Evolutionary conservation across 2,888 invertebrate genomes (phyloP).

Genomic region (Lasius fuliginosus): DNA sequence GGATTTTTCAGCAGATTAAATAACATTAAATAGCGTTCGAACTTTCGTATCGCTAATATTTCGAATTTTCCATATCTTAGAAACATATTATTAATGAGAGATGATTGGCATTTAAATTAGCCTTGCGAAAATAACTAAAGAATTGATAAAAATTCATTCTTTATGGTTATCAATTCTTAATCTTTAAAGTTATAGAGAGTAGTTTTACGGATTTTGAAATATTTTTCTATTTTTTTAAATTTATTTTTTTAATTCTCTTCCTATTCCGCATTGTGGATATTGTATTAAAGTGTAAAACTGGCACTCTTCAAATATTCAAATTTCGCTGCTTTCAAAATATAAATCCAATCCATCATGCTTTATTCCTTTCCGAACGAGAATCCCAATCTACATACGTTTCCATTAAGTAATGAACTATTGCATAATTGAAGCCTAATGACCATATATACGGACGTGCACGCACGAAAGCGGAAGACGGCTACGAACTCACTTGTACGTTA

Average conservation of each 20-base stretch:
- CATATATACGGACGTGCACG: conserved; percentile 13
- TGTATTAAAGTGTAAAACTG: background rate
- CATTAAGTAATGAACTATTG: conserved; percentile 41
- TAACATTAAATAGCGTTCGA: background rate
- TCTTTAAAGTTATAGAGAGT: background rate
- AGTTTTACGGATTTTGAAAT: background rate
- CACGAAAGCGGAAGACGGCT: conserved; percentile 22
- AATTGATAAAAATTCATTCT: background rate
- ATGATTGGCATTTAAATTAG: conserved; percentile 9
- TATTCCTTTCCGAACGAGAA: background rate
- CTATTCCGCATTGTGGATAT: background rate
- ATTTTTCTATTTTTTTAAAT: background rate
- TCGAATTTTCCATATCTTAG: background rate
- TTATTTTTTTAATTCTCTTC: background rate
- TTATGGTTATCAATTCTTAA: background rate
- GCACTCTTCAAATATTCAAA: background rate
- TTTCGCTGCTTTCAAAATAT: background rate
- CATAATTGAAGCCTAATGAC: conserved; percentile 59
- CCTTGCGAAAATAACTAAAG: background rate
- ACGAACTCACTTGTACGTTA: conserved; percentile 58
- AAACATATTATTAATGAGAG: conserved; percentile 23
- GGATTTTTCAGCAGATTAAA: conserved; percentile 43
- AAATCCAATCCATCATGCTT: conserved; percentile 11
- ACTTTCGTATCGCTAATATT: background rate
- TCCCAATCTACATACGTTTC: background rate